Evolutionary conservation across 1,140 invertebrate genomes (phyloP).

Genomic region (Lasaia peninsularis): DNA sequence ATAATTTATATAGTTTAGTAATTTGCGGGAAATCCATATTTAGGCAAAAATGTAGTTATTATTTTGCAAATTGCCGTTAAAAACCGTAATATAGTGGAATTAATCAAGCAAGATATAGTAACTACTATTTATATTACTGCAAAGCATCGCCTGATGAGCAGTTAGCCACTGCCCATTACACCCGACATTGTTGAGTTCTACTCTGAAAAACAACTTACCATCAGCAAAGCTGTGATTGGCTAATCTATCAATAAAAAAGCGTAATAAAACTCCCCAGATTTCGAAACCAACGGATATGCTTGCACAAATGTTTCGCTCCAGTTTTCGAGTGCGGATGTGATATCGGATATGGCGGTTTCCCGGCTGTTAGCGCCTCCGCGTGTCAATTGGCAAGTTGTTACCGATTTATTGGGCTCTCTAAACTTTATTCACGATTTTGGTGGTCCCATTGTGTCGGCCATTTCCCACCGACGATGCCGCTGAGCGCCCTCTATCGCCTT

Average conservation of each 20-base stretch:
- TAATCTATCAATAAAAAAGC: not conserved
- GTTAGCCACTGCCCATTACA: too few relatives aligned
- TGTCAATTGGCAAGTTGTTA: slow-evolving; percentile 72
- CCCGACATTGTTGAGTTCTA: too few relatives aligned
- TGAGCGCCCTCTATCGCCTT: slow-evolving; percentile 48
- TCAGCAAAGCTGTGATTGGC: too few relatives aligned
- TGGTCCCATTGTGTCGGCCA: slow-evolving; percentile 71
- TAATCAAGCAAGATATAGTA: too few relatives aligned
- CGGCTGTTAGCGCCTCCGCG: slow-evolving; percentile 68
- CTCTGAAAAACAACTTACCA: too few relatives aligned
- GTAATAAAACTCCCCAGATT: not conserved
- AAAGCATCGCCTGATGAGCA: too few relatives aligned
- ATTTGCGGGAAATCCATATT: too few relatives aligned
- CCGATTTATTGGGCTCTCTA: slow-evolving; percentile 72
- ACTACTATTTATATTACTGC: too few relatives aligned
- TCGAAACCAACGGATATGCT: slow-evolving; percentile 34
- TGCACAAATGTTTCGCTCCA: slow-evolving; percentile 30
- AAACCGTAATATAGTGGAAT: too few relatives aligned
- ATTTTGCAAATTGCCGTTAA: too few relatives aligned
- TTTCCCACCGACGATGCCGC: slow-evolving; percentile 46
- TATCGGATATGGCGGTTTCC: slow-evolving; percentile 60
- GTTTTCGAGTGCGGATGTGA: slow-evolving; percentile 70
- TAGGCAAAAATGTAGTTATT: too few relatives aligned
- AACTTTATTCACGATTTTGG: slow-evolving; percentile 68
- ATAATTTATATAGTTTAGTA: too few relatives aligned